phyloP scores from a whole-genome alignment of 2,113 vertebrate genomes.

The Rhynchomys soricoides region DNA sequence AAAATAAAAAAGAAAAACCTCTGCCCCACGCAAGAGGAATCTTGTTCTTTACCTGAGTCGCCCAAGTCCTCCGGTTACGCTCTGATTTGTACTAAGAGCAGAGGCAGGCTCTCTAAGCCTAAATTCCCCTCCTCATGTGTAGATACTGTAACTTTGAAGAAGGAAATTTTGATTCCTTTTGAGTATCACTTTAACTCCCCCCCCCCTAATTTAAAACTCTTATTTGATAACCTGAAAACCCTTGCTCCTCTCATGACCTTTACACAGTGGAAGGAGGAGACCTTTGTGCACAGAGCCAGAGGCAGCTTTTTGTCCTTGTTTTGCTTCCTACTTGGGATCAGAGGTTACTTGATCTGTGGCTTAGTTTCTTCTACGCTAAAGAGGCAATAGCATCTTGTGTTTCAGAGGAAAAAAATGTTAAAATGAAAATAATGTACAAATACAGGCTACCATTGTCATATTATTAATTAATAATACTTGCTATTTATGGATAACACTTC shows the following conservation, averaged over 20 bases:
- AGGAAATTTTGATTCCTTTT: constrained; percentile 41
- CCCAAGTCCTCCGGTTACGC: constrained; percentile 54
- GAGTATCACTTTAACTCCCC: constrained; percentile 45
- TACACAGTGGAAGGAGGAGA: not conserved
- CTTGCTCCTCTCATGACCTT: not conserved
- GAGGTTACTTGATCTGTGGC: not conserved
- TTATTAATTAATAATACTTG: not conserved
- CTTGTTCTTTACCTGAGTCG: constrained; percentile 54
- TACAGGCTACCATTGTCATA: not conserved
- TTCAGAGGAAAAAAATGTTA: not conserved
- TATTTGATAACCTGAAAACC: constrained; percentile 57
- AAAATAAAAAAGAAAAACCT: no score
- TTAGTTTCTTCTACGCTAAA: not conserved
- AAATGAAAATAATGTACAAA: constrained; percentile 7
- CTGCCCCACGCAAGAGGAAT: constrained; percentile 68
- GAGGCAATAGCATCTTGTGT: not conserved
- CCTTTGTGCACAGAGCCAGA: not conserved
- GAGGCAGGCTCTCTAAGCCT: constrained; percentile 47
- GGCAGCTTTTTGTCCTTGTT: not conserved
- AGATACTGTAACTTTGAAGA: constrained; percentile 51
- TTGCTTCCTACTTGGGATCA: not conserved
- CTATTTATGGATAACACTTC: not conserved
- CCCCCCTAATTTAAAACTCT: constrained; percentile 38
- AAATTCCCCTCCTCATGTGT: not conserved
- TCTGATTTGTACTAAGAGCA: constrained; percentile 50